Percentiles rank a stretch among this genome's conserved stretches.
phyloP scores from a whole-genome alignment of 2,797 vertebrate species.

The Myiothlypis chrysogaster region DNA sequence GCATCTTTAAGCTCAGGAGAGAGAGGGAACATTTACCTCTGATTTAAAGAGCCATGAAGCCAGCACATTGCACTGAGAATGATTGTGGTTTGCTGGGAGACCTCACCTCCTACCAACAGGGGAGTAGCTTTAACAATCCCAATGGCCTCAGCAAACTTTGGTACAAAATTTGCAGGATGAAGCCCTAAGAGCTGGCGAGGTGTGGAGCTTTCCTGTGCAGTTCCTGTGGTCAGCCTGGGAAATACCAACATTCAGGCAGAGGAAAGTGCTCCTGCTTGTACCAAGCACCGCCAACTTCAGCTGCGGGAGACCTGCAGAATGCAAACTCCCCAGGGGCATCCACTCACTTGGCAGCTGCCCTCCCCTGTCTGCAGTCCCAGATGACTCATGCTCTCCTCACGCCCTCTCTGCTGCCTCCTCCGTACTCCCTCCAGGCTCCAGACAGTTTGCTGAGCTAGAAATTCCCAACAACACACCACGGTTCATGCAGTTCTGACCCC shows the following conservation, averaged over 20 bases:
- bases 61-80: not conserved
- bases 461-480: not conserved
- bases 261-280: conserved; percentile 24
- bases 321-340: conserved; percentile 36
- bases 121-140: not conserved
- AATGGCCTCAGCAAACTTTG: not conserved
- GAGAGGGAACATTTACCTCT: not conserved
- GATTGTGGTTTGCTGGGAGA: not conserved
- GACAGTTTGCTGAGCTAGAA: conserved; percentile 51
- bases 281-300: conserved; percentile 30
- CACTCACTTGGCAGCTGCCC: conserved; percentile 51
- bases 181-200: not conserved
- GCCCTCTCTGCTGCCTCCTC: not conserved
- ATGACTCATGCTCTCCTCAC: conserved; percentile 46
- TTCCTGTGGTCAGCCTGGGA: not conserved
- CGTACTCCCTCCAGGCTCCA: not conserved
- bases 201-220: not conserved
- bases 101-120: not conserved
- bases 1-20: not conserved
- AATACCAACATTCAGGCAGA: not conserved
- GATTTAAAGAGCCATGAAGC: not conserved
- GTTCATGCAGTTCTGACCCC: conserved; percentile 21
- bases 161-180: not conserved
- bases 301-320: conserved; percentile 43
- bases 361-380: conserved; percentile 32